A percentile compares a stretch with the other conserved stretches of the same genome.
These are phyloP conservation scores for Paralichthys olivaceus DNA, from an alignment of 2,113 vertebrate species.

Conservation along the genomic window DNA sequence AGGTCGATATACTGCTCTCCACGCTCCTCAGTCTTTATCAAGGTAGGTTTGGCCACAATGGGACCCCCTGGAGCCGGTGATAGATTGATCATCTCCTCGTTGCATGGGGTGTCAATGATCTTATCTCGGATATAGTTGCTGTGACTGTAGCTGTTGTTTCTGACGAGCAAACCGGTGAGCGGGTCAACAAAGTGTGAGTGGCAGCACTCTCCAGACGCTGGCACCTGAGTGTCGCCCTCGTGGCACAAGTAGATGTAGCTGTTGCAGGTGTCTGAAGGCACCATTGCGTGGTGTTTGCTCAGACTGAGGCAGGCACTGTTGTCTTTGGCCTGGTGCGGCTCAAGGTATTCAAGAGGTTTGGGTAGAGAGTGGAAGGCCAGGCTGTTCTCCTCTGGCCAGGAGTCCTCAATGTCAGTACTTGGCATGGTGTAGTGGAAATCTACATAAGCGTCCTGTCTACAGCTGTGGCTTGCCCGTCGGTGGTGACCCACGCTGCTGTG, in stretches of 20 bases:
- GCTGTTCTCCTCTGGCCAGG: constrained; percentile 79
- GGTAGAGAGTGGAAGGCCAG: constrained; percentile 71
- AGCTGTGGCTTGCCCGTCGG: constrained; percentile 66
- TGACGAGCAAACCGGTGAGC: constrained; percentile 78
- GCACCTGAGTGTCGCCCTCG: constrained; percentile 63
- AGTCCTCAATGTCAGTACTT: constrained; percentile 81
- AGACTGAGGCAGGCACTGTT: constrained; percentile 75
- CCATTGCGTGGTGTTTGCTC: constrained; percentile 63
- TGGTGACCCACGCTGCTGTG: constrained; percentile 59
- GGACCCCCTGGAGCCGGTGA: constrained; percentile 74
- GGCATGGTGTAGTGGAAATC: constrained; percentile 85
- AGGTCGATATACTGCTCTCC: constrained; percentile 65
- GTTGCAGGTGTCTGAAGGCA: constrained; percentile 70
- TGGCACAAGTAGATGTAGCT: constrained; percentile 81
- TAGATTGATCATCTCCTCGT: constrained; percentile 75
- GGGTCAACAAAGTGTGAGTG: constrained; percentile 83
- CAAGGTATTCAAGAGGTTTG: constrained; percentile 75
- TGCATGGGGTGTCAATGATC: constrained; percentile 45
- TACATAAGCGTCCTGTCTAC: constrained; percentile 72
- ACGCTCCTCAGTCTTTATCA: constrained; percentile 52
- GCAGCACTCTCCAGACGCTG: constrained; percentile 73
- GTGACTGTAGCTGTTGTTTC: constrained; percentile 73
- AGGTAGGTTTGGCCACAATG: constrained; percentile 61
- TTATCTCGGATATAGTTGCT: constrained; percentile 73
- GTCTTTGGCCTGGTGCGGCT: constrained; percentile 75